Conservation (phyloP, 2,888 invertebrate genomes). For the Hirudinaria manillensis region DNA sequence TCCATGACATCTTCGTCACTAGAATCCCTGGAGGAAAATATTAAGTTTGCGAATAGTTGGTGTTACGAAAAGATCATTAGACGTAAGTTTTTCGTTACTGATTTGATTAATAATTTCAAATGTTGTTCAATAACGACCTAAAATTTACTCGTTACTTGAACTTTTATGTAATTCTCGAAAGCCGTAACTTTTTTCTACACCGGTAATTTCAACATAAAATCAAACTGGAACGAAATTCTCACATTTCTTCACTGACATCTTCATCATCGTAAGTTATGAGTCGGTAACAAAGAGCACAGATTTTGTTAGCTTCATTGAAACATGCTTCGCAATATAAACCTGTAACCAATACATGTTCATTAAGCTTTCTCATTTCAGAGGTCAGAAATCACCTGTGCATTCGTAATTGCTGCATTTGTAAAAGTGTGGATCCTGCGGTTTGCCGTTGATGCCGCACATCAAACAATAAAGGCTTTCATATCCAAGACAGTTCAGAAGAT, state of each 20-base stretch:
- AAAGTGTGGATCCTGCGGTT: conserved; percentile 18
- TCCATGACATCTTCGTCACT: conserved; percentile 23
- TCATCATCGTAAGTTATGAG: conserved; percentile 25
- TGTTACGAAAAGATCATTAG: not conserved
- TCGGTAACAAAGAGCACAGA: conserved; percentile 21
- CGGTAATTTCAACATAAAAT: no score
- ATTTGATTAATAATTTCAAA: no score
- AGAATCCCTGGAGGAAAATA: conserved; percentile 3
- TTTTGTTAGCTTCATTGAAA: conserved; percentile 19
- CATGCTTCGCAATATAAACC: conserved; percentile 26
- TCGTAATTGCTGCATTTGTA: conserved; percentile 18
- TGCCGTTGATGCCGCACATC: conserved; percentile 22
- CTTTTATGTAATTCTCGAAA: no score
- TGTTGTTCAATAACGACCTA: no score
- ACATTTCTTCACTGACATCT: conserved; percentile 29
- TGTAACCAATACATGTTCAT: not conserved
- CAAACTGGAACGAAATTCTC: not conserved
- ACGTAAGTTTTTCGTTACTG: no score
- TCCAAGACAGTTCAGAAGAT: conserved; percentile 18
- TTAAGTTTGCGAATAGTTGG: not conserved
- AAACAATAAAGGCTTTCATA: conserved; percentile 28
- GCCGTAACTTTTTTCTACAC: no score
- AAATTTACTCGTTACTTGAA: no score
- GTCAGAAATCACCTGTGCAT: not conserved
- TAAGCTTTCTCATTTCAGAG: not conserved